A percentile compares a stretch with the other conserved stretches of the same genome.
Conservation (phyloP, 2,888 invertebrate genomes). For the Baronia brevicornis region DNA sequence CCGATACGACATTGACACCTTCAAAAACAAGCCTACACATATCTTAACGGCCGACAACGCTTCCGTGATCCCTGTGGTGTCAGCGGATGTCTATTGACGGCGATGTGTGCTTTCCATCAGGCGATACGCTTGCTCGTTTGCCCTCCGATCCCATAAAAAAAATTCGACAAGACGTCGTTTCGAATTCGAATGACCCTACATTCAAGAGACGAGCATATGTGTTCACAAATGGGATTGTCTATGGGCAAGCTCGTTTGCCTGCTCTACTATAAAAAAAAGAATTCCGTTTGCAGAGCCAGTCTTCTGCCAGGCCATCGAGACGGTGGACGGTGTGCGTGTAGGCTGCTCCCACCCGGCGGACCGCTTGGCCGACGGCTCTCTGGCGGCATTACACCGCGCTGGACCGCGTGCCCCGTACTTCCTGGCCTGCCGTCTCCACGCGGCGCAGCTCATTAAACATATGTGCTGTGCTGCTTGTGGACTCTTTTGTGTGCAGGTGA, state of each 20-base stretch:
- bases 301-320: constrained; percentile 86
- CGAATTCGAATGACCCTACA: not conserved
- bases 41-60: no score
- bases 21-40: no score
- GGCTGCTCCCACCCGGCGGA: constrained; percentile 85
- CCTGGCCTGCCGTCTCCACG: constrained; percentile 86
- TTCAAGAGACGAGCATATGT: no score
- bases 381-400: constrained; percentile 78
- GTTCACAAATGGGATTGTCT: not conserved
- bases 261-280: not conserved
- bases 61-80: no score
- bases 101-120: no score
- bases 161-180: not conserved
- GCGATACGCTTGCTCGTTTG: no score
- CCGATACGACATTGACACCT: no score
- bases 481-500: constrained; percentile 91
- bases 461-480: constrained; percentile 94
- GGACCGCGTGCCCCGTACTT: constrained; percentile 86
- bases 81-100: no score
- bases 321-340: constrained; percentile 82
- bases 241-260: not conserved
- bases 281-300: constrained; percentile 61
- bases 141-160: no score
- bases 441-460: constrained; percentile 83
- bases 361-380: constrained; percentile 39